Evolutionary conservation across 2,797 vertebrate species (phyloP), one percentile per base, ranked within the genome.

Genomic region (Trematomus bernacchii): DNA sequence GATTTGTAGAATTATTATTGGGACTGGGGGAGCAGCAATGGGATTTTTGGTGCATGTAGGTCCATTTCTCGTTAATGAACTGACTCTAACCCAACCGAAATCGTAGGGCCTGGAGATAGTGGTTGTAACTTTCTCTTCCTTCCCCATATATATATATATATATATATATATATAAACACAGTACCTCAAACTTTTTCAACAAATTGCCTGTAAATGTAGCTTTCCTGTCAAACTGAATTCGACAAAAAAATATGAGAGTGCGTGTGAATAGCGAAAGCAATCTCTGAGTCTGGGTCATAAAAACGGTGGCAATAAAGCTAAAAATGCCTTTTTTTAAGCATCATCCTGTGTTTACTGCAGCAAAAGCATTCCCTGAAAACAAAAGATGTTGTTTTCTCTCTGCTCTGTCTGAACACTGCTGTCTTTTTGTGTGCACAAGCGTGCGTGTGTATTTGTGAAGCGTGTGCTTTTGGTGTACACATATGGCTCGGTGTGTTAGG

Each of bases 241-340:
- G 47, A 73, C 19, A n/a, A n/a, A n/a, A n/a, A 50, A 66, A 27
- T 27, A 27, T 37, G 33, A 23, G 58, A 3, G 11, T 63, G 54
- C 3, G 10, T 60, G 52, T 46, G 18, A 43, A 73, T 42, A 52
- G 47, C 76, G 12, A 18, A 74, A 62, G 23, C 50, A 43, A 75
- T 76, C 51, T 53, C 51, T 52, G 33, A 83, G 83, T 80, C 12
- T 71, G n/a, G 47, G 76, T 75, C 65, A 89, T 63, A 66, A 77
- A 77, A 71, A 58, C 30, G 43, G 37, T 46, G 68, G 43, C 23
- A 76, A 69, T 10, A 66, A 43, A 66, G 3, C 10, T 1, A 50
- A 61, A 65, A 51, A 70, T 2, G 37, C 6, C 44, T 23, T 64
- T 64, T 68, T 48, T 40, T 13, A 6, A 62, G 43, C 50, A n/a